These are phyloP conservation scores for Sebastes schlegelii DNA, from an alignment of 2,113 vertebrate genomes.

Conservation along the genomic window DNA sequence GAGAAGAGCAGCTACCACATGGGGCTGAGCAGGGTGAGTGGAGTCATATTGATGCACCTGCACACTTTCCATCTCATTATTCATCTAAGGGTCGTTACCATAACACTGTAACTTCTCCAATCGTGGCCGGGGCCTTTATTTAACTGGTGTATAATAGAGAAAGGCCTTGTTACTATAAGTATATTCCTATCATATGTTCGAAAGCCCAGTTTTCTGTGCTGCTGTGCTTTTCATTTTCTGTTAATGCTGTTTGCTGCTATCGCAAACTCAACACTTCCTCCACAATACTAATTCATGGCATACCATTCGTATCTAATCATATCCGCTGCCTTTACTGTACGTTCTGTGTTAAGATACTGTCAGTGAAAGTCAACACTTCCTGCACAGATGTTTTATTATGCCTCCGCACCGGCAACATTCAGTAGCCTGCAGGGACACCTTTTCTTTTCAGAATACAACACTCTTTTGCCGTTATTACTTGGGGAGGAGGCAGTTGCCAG, in stretches of 20 bases:
- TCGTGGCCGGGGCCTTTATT: background rate
- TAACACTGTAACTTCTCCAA: background rate
- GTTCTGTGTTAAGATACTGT: background rate
- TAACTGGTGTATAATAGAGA: background rate
- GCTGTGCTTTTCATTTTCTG: background rate
- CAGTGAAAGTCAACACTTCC: background rate
- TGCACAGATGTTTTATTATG: background rate
- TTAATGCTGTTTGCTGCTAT: background rate
- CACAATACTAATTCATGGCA: background rate
- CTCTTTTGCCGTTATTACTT: background rate
- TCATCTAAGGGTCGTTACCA: background rate
- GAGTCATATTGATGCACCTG: background rate
- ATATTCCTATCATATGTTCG: background rate
- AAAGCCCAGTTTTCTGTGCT: background rate
- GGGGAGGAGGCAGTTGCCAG: background rate
- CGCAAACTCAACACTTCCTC: no score
- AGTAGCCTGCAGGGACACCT: no score
- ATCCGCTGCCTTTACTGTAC: background rate
- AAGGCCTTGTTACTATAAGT: background rate
- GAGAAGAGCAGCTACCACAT: constrained; percentile 96
- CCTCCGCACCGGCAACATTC: no score
- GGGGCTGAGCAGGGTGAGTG: constrained; percentile 93
- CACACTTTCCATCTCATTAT: constrained; percentile 1
- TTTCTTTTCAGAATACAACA: background rate
- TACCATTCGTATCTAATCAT: background rate